These are phyloP conservation scores for Sipha maydis DNA, from an alignment of 2,888 invertebrate species.

Conservation along the genomic window DNA sequence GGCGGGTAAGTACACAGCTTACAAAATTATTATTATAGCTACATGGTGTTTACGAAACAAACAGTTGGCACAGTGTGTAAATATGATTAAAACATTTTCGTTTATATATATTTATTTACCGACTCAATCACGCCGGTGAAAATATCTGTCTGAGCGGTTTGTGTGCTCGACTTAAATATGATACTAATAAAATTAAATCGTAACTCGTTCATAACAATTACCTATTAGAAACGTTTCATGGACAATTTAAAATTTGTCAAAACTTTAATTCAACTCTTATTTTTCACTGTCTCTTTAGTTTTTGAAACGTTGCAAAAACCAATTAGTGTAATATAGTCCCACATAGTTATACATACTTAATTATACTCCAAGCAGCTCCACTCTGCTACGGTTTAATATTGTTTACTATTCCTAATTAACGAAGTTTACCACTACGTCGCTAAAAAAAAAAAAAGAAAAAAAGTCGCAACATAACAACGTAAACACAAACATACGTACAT, in stretches of 20 bases:
- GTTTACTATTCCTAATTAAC: slow-evolving; percentile 40
- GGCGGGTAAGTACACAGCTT: slow-evolving; percentile 64
- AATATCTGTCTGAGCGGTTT: background rate
- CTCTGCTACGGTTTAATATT: background rate
- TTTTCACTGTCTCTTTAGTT: background rate
- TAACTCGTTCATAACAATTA: no score
- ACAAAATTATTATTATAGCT: background rate
- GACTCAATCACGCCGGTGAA: background rate
- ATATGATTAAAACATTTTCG: slow-evolving; percentile 4
- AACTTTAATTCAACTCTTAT: background rate
- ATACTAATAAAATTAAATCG: no score
- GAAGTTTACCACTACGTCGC: background rate
- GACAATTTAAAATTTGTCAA: background rate
- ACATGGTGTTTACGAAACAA: background rate
- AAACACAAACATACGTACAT: background rate
- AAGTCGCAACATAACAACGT: background rate
- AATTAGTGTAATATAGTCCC: background rate
- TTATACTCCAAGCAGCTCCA: background rate
- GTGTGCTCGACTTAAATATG: background rate
- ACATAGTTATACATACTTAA: no score
- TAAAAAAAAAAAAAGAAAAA: no score
- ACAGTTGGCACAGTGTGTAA: background rate
- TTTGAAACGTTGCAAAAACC: background rate
- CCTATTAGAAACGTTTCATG: no score
- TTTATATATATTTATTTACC: background rate